Evolutionary conservation across 92 coral and sea anemone species (phyloP), one percentile per base, ranked within the genome.

Genomic region (Galaxea fascicularis): DNA sequence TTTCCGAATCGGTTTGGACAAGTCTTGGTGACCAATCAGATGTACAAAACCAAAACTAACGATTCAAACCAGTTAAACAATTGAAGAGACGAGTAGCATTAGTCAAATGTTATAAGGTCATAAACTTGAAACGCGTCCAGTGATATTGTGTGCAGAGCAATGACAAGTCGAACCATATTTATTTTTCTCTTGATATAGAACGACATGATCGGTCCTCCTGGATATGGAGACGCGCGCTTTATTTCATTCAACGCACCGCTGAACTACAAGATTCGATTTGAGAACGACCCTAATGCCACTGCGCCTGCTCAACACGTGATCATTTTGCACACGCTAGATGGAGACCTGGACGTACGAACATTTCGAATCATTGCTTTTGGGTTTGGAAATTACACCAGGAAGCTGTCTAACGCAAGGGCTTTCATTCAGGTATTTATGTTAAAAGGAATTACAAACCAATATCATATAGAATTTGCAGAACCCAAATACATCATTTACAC

Each of bases 301-400:
- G 97, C 97, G 39, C 97, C 97, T 56, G 97, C 97, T 11, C 97
- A 88, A 63, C 83, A 93, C 24, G 97, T 93, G 35, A 72, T 93
- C 24, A 86, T 93, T 65, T 69, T 68, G 51, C 85, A 85, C 77
- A 93, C 87, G 45, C 78, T 93, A 82, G 96, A 93, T 59, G 62
- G 49, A 49, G 94, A 93, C 65, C 81, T 93, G 45, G 96, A 93
- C 71, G 62, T 84, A 2, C 89, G 96, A 47, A 84, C 96, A 53
- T 91, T 93, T 67, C 88, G 92, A 83, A 56, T 93, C 15, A 93
- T 90, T 30, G 78, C 90, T 35, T 93, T 90, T 88, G 93, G 96
- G 4, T 93, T 93, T 69, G 96, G 96, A 10, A 89, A 88, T 78
- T 93, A 87, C 67, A 78, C 84, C 14, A 88, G 74, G 17, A 80